Evolutionary conservation across 2,888 invertebrate genomes (phyloP), one percentile per base, ranked within the genome.

Genomic region (Esperia sulphurella): DNA sequence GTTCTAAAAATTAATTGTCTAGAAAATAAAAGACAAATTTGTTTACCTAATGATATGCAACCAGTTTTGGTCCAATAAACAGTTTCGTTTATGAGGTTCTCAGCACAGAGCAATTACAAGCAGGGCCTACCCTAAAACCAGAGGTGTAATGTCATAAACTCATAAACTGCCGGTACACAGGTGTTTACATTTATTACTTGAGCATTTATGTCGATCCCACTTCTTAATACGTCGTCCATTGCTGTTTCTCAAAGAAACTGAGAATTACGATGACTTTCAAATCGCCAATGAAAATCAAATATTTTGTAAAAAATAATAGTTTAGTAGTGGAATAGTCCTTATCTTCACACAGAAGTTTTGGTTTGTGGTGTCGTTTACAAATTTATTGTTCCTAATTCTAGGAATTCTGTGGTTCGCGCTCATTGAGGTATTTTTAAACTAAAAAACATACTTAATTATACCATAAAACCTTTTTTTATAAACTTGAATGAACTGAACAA

Each of bases 81-180:
- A 53, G 60, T 57, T 63, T 61, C 10, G 59, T 79, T 82, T 82
- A 83, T 65, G 68, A 68, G 66, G 65, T 63, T 74, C 80, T 84
- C 84, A n/a, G n/a, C n/a, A 82, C 81, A 75, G 72, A 78, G 81
- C 82, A 84, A 87, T 86, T 77, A 84, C 75, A 76, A 73, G 76
- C 77, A 66, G 77, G 78, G 75, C 75, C 76, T 74, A 69, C 75
- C 69, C 72, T 65, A 69, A 71, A 59, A 71, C 64, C 65, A 73
- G 72, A 87, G 83, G 85, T 83, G 86, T 83, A 80, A 85, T 81
- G 78, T 72, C 69, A 78, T 88, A 86, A 88, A 87, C 70, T 68
- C 78, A 87, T 86, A 88, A 88, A 86, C 77, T 72, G 71, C 65
- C 65, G 61, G 64, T 52, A 68, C 75, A 82, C 85, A 85, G 84